A percentile compares a stretch with the other conserved stretches of the same genome.
Conservation (phyloP, 2,113 vertebrate species). For the Oostethus manadensis region DNA sequence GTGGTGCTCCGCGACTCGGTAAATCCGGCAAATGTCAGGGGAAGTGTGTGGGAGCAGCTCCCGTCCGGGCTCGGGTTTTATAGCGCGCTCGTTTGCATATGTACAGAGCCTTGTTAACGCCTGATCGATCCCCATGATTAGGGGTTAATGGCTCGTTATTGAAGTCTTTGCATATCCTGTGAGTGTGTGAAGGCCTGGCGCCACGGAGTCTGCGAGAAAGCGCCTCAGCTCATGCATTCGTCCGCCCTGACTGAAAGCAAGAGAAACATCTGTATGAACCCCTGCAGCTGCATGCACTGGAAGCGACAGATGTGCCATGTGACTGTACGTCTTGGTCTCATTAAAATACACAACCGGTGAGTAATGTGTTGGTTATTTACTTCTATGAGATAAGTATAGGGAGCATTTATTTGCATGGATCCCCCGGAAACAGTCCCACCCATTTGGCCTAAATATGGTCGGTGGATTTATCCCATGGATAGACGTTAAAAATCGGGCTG, state of each 20-base stretch:
- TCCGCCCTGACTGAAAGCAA: slow-evolving; percentile 42
- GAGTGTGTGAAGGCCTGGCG: slow-evolving; percentile 74
- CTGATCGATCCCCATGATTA: slow-evolving; percentile 72
- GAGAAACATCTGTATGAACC: slow-evolving; percentile 31
- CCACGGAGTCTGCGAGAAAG: slow-evolving; percentile 69
- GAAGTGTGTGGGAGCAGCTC: slow-evolving; percentile 12
- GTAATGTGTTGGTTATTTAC: no score
- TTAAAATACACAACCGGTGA: no score
- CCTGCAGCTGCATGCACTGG: slow-evolving; percentile 3
- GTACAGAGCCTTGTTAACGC: slow-evolving; percentile 60
- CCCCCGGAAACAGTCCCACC: no score
- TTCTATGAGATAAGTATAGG: no score
- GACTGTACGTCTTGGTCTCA: no score
- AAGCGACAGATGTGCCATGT: no score
- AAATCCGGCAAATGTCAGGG: slow-evolving; percentile 24
- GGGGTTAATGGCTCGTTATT: slow-evolving; percentile 74
- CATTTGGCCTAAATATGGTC: no score
- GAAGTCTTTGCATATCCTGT: slow-evolving; percentile 74
- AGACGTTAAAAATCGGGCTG: no score
- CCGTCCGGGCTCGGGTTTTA: slow-evolving; percentile 12
- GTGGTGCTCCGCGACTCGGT: slow-evolving; percentile 18
- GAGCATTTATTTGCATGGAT: no score
- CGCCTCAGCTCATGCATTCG: slow-evolving; percentile 55
- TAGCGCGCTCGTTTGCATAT: slow-evolving; percentile 64
- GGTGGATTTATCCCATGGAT: no score